phyloP scores from a whole-genome alignment of 2,888 invertebrate species.

The Pollenia labialis region DNA sequence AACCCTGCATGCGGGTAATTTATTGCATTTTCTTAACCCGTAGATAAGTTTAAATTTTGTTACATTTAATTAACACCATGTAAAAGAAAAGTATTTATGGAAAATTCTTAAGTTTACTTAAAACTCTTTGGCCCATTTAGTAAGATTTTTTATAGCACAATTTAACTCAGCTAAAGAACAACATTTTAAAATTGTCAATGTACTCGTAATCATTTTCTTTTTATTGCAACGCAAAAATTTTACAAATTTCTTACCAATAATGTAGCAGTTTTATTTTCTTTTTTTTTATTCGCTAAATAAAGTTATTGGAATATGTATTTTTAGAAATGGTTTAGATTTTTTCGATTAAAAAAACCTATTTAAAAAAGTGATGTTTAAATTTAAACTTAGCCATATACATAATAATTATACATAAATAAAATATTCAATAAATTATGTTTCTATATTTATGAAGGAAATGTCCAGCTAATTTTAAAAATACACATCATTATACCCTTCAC shows the following conservation, averaged over 20 bases:
- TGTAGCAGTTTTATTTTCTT: slow-evolving; percentile 7
- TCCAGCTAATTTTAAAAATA: slow-evolving; percentile 46
- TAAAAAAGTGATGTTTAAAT: slow-evolving; percentile 39
- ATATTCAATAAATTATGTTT: slow-evolving; percentile 26
- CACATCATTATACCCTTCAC: slow-evolving; percentile 28
- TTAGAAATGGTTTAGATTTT: slow-evolving; percentile 66
- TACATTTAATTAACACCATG: not conserved
- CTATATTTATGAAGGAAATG: slow-evolving; percentile 33
- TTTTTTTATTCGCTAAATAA: slow-evolving; percentile 37
- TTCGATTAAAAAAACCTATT: slow-evolving; percentile 33
- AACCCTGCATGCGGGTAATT: no score
- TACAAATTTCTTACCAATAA: slow-evolving; percentile 55
- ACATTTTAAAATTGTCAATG: slow-evolving; percentile 38
- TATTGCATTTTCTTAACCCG: no score
- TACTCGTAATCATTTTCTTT: not conserved
- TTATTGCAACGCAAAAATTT: slow-evolving; percentile 33
- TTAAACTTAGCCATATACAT: not conserved
- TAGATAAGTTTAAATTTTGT: not conserved
- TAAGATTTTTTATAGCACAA: not conserved
- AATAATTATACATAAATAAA: not conserved
- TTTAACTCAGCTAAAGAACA: slow-evolving; percentile 11
- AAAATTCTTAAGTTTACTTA: not conserved
- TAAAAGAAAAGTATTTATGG: slow-evolving; percentile 3
- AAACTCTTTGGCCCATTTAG: not conserved
- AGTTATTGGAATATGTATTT: slow-evolving; percentile 58